Percentiles rank a stretch among this genome's conserved stretches.
These are phyloP conservation scores for Aplochiton taeniatus DNA, from an alignment of 2,797 vertebrate species.

Conservation along the genomic window DNA sequence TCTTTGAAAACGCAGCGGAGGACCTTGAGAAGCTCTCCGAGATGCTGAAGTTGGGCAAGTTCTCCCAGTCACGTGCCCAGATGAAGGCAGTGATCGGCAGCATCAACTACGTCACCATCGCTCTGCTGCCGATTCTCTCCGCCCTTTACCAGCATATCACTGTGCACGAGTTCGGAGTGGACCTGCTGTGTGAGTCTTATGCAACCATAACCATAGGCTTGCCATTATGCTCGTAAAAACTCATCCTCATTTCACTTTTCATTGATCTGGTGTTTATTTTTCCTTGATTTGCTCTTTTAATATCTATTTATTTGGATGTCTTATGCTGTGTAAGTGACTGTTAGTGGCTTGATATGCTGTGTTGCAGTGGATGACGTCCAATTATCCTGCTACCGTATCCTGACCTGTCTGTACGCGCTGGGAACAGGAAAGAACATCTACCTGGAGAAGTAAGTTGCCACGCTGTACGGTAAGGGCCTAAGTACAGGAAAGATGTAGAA, in stretches of 20 bases:
- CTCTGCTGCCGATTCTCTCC: constrained; percentile 90
- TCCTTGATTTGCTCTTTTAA: background rate
- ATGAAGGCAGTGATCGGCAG: constrained; percentile 95
- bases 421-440: constrained; percentile 95
- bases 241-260: background rate
- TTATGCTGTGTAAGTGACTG: background rate
- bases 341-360: constrained; percentile 1
- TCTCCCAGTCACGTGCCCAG: constrained; percentile 94
- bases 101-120: constrained; percentile 93
- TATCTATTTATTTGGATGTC: too few species aligned
- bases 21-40: constrained; percentile 94
- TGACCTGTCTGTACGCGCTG: constrained; percentile 89
- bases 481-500: background rate
- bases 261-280: background rate
- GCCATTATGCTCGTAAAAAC: too few species aligned
- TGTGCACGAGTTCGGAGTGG: constrained; percentile 85
- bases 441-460: constrained; percentile 84
- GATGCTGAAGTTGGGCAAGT: constrained; percentile 95
- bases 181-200: constrained; percentile 86
- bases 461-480: background rate
- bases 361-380: constrained; percentile 93
- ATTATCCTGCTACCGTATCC: constrained; percentile 93
- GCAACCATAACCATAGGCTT: background rate
- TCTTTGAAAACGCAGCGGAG: constrained; percentile 96
- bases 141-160: constrained; percentile 93